These are phyloP conservation scores for Drosophila paramelanica DNA, from an alignment of 2,888 invertebrate genomes.

Conservation along the genomic window DNA sequence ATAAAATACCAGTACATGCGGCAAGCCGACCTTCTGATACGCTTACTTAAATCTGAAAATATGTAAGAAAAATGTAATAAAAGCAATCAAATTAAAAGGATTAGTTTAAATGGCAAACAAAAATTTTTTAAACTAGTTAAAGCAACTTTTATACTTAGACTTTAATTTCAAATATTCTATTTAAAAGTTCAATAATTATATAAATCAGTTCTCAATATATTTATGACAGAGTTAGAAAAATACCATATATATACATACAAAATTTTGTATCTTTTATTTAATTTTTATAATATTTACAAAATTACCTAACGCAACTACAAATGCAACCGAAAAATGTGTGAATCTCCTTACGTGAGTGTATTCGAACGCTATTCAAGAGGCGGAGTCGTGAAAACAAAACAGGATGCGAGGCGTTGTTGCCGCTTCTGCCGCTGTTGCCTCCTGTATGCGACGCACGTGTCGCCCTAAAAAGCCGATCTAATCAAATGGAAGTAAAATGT, in stretches of 20 bases:
- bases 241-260: too few species aligned
- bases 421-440: constrained; percentile 32
- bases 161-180: too few species aligned
- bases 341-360: constrained; percentile 28
- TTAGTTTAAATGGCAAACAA: too few species aligned
- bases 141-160: too few species aligned
- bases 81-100: too few species aligned
- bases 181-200: too few species aligned
- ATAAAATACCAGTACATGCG: neutral
- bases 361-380: constrained; percentile 24
- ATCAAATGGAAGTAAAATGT: constrained; percentile 83
- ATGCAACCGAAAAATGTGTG: neutral
- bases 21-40: constrained; percentile 1
- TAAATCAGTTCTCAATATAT: too few species aligned
- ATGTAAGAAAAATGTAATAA: neutral
- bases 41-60: constrained; percentile 3
- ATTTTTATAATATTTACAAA: neutral
- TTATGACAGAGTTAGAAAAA: too few species aligned
- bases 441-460: constrained; percentile 64
- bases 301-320: neutral
- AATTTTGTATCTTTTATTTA: too few species aligned
- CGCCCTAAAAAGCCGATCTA: constrained; percentile 78
- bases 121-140: too few species aligned
- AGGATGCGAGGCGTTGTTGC: constrained; percentile 67
- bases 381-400: constrained; percentile 69